phyloP scores from a whole-genome alignment of 2,888 invertebrate genomes.

The Acanthosoma haemorrhoidale region DNA sequence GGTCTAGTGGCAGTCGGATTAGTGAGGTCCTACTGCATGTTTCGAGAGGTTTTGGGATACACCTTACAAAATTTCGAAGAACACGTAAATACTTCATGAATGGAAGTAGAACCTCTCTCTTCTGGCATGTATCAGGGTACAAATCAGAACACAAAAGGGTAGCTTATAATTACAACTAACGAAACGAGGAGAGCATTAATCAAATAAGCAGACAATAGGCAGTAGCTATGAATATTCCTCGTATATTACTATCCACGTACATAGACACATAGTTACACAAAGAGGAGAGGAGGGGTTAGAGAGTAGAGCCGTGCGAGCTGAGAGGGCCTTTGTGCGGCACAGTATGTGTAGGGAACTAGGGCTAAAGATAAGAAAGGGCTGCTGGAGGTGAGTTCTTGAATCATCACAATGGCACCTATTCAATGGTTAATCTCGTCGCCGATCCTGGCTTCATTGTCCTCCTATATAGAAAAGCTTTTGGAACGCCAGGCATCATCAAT shows the following conservation, averaged over 20 bases:
- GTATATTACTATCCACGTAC: neutral
- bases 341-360: slow-evolving; percentile 26
- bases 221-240: neutral
- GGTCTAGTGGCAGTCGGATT: too few relatives aligned
- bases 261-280: neutral
- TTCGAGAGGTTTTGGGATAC: too few relatives aligned
- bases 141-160: too few relatives aligned
- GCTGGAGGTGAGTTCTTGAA: slow-evolving; percentile 39
- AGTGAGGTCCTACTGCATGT: too few relatives aligned
- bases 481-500: slow-evolving; percentile 42
- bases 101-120: too few relatives aligned
- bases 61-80: too few relatives aligned
- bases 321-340: neutral
- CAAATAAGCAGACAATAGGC: neutral
- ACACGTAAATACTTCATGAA: too few relatives aligned
- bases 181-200: too few relatives aligned
- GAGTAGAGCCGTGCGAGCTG: neutral
- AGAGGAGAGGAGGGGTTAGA: neutral
- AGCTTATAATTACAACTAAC: too few relatives aligned
- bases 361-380: slow-evolving; percentile 39
- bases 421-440: slow-evolving; percentile 42
- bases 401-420: slow-evolving; percentile 42
- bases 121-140: too few relatives aligned
- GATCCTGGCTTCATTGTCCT: slow-evolving; percentile 42
- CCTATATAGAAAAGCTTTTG: slow-evolving; percentile 42